A percentile compares a stretch with the other conserved stretches of the same genome.
phyloP scores from a whole-genome alignment of 2,797 vertebrate species.

The Aselliscus stoliczkanus region DNA sequence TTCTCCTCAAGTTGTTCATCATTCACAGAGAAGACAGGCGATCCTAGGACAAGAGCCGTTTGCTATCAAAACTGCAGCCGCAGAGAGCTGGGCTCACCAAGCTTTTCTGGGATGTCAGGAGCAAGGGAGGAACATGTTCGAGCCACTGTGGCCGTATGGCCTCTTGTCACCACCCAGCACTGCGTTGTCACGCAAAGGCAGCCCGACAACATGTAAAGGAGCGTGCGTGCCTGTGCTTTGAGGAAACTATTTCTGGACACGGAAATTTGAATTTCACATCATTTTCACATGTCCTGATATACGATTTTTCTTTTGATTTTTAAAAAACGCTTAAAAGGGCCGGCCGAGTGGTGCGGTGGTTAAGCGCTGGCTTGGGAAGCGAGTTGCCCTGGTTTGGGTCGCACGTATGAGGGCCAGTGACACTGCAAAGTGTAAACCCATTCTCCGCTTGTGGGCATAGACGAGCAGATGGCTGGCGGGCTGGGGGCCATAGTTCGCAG shows the following conservation, averaged over 20 bases:
- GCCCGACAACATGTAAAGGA: neutral
- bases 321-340: too few relatives aligned
- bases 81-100: neutral
- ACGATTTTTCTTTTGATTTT: neutral
- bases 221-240: neutral
- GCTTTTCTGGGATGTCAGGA: neutral
- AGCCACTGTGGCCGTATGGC: neutral
- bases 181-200: neutral
- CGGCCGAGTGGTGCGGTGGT: too few relatives aligned
- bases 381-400: too few relatives aligned
- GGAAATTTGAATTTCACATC: neutral
- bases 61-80: neutral
- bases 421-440: neutral
- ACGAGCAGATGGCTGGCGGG: neutral
- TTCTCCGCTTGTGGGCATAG: neutral
- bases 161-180: neutral
- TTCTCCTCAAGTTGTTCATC: neutral
- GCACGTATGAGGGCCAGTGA: too few relatives aligned
- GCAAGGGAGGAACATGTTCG: neutral
- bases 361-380: too few relatives aligned
- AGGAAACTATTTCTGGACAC: neutral
- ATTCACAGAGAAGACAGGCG: neutral
- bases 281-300: neutral
- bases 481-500: neutral
- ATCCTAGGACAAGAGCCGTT: neutral